Evolutionary conservation across 35 echinoderm and acorn worm genomes (phyloP), one percentile per base, ranked within the genome.

Genomic region (Ophioderma brevispina): DNA sequence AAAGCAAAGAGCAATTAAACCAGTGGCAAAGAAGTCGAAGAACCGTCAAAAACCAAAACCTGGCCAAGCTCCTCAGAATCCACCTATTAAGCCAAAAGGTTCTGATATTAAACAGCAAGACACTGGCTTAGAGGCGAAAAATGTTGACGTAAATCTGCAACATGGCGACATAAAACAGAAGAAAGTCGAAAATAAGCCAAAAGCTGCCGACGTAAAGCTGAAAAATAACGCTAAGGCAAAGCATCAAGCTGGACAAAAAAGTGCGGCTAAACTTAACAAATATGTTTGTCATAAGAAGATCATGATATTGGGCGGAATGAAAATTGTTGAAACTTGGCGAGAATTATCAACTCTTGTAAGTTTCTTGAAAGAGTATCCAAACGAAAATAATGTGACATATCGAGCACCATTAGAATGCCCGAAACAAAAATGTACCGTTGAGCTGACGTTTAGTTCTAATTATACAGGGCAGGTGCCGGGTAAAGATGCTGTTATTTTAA

Each of bases 401-500:
- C 5, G 59, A 25, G 23, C 17, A 6, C 59, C 23, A 18, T 3
- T 70, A 2, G n/a, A 70, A 25, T 70, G 59, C 28, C 59, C 15
- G 17, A 25, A 70, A 70, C 23, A 70, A 3, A 70, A 70, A 25
- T 13, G 59, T 25, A 25, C 5, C 23, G n/a, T 70, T 25, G 59
- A 70, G 1, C 23, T 70, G 1, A 70, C 59, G 1, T 70, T 70
- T 70, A 70, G 59, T 25, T 70, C 59, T 8, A 70, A 70, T 70
- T 70, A 15, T 70, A 70, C 59, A 2, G 28, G 59, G 1, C 5
- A 6, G n/a, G 21, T 91, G 1, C 21, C 36, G 79, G 84, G 87
- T 15, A 96, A 92, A 50, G 91, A 96, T 80, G 82, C 84, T 4
- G 77, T 96, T 38, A 76, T 96, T 15, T 86, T 96, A 0, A 87